Base-by-base conservation (phyloP, 2,888 invertebrate species). In the Thelaira solivaga region DNA sequence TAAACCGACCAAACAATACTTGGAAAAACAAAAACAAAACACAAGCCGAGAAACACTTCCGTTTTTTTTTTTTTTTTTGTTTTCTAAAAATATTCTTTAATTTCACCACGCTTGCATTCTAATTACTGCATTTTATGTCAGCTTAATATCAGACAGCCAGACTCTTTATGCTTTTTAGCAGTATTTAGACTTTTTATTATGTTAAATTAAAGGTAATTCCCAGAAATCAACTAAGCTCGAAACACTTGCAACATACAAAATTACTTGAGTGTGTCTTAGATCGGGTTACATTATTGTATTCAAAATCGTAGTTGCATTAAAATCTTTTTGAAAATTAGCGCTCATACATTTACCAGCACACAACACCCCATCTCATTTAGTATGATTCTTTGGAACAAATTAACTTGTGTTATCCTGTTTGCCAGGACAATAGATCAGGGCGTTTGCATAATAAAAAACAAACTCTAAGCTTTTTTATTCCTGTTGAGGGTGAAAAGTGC, bases 361-460 rank as follows among this genome's bases (percentile, higher is more conserved):
- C 11, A 24, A 0, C 6, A 67, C 16, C 45, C n/a, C 34, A 76
- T 73, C 80, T 79, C 79, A 81, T 80, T 81, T 81, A 80, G 75
- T 79, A 69, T 81, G 80, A 80, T 81, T 80, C 80, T 80, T 41
- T 72, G 75, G 34, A 75, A 80, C 24, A 73, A 74, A 81, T 81
- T 81, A 81, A 81, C 81, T 81, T 81, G 65, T 81, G 76, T 81
- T 81, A 81, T 80, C 81, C 77, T 80, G 76, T 75, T 75, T 77
- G 39, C 11, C 26, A 69, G 76, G 69, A 76, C 64, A 74, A 78
- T 64, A 34, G n/a, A 72, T n/a, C n/a, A n/a, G 62, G 62, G 34
- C 34, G 49, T 43, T 41, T 53, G 13, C n/a, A 20, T 20, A 53
- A 43, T 62, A 36, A 16, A 43, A 55, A 68, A 64, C 26, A 45